Evolutionary conservation across 2,113 vertebrate species (phyloP), one percentile per base, ranked within the genome.

Genomic region (Heptranchias perlo): DNA sequence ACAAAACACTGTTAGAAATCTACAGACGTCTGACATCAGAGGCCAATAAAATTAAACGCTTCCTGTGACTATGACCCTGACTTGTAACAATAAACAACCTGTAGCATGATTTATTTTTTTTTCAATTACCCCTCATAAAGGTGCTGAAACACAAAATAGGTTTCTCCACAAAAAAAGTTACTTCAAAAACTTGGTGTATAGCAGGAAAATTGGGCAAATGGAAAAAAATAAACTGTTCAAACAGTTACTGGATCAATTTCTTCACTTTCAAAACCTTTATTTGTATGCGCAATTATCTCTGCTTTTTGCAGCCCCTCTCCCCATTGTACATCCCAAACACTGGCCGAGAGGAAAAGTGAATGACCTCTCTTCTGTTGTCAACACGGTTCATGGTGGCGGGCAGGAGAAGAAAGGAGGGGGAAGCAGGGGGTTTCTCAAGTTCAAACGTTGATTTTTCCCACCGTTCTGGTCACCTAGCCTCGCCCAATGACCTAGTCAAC

Each of bases 31-130:
- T 69, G 94, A 52, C 64, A 69, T 95, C 64, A 69, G 94, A 95
- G 44, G 94, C 94, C 94, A 95, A 95, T 95, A 73, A 67, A 95
- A 95, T 95, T 95, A 95, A 95, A 95, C 52, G 47, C 94, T 95
- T 95, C 94, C 94, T 95, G 94, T 69, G 65, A 73, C 64, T 52
- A 14, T 95, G 94, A 52, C 64, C 65, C 47, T 69, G 65, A 52
- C 65, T 69, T 95, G 44, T 69, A 69, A 73, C 64, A 95, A 95
- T 73, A 95, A 95, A 73, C 65, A 95, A 95, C n/a, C 64, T 95
- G 94, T 16, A 35, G 44, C 64, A 49, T 28, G 25, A 52, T 69
- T 95, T 95, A 52, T 69, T 94, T 67, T 52, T 67, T 73, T 91
- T 58, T 10, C 44, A 95, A 95, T 69, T 69, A 95, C 65, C 94